Evolutionary conservation across 1,140 invertebrate species (phyloP), one percentile per base, ranked within the genome.

Genomic region (Leptopilina clavipes): DNA sequence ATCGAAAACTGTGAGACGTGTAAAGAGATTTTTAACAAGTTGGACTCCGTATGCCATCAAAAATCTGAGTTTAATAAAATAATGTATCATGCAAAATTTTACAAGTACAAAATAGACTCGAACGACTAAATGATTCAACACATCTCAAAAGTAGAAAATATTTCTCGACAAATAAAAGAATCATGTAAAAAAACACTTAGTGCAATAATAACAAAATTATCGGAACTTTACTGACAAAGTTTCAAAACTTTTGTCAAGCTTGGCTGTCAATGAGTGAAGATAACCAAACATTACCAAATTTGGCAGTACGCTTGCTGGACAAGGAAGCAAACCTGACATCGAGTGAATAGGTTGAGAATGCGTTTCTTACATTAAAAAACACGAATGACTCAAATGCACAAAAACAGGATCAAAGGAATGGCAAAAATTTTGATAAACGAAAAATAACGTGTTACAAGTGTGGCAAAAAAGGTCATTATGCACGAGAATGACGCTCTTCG

Each of bases 51-150:
- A 43, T 88, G 88, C 80, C 78, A 83, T 73, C 83, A 85, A 75
- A 86, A 86, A 71, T 78, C 74, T 10, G 88, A 89, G 25, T 1
- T 79, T 12, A 86, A 78, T 72, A 88, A 88, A 81, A 86, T 89
- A 83, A 74, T 88, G 12, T 76, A 84, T 12, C 84, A 89, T 77
- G 88, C 89, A 73, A 73, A 75, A 3, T 89, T 89, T 78, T 85
- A 90, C 72, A 82, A 86, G 40, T 87, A 88, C 70, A 85, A 84
- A 81, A 86, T 87, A 83, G 71, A 77, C 44, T 10, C 77, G 25
- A 80, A 19, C 56, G 88, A 86, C 54, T 83, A 43, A 1, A 78
- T 87, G 11, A 83, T 85, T 22, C 83, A 86, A 77, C 86, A 89
- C 80, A 84, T 90, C 31, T 79, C 87, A 0, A 88, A 88, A 80